Evolutionary conservation across 2,113 vertebrate genomes (phyloP).

Genomic region (Dromas ardeola): DNA sequence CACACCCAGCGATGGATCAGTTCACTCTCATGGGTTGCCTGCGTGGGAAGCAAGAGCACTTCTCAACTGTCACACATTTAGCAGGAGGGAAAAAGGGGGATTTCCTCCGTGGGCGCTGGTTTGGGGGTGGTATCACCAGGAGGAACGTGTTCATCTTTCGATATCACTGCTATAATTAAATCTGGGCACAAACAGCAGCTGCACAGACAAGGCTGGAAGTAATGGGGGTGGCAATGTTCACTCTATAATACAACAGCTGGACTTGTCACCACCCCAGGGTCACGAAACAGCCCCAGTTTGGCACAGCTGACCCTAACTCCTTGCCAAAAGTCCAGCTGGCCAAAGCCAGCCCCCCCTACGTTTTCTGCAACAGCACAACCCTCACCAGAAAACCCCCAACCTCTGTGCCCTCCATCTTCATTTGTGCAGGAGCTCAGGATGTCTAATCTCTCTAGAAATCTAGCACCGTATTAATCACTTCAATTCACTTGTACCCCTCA

Average conservation of each 20-base stretch:
- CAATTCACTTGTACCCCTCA: not conserved
- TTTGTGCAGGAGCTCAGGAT: not conserved
- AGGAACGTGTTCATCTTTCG: not conserved
- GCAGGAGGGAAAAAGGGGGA: not conserved
- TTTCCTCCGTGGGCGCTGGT: not conserved
- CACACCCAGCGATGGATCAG: fast-evolving
- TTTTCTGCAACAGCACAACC: not conserved
- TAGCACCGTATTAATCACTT: not conserved
- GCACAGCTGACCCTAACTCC: not conserved
- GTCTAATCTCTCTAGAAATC: not conserved
- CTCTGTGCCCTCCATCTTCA: not conserved
- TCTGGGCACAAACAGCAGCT: not conserved
- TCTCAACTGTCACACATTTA: not conserved
- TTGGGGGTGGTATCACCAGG: not conserved
- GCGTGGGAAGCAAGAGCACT: not conserved
- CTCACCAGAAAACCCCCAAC: not conserved
- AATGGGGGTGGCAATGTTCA: not conserved
- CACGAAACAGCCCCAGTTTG: not conserved
- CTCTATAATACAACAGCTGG: not conserved
- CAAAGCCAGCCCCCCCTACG: not conserved
- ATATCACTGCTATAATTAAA: not conserved
- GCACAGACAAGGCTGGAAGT: not conserved
- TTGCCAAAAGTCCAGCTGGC: not conserved
- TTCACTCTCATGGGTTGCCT: not conserved
- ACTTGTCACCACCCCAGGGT: fast-evolving